phyloP scores from a whole-genome alignment of 2,113 vertebrate species.

The Aspidoscelis tigris region DNA sequence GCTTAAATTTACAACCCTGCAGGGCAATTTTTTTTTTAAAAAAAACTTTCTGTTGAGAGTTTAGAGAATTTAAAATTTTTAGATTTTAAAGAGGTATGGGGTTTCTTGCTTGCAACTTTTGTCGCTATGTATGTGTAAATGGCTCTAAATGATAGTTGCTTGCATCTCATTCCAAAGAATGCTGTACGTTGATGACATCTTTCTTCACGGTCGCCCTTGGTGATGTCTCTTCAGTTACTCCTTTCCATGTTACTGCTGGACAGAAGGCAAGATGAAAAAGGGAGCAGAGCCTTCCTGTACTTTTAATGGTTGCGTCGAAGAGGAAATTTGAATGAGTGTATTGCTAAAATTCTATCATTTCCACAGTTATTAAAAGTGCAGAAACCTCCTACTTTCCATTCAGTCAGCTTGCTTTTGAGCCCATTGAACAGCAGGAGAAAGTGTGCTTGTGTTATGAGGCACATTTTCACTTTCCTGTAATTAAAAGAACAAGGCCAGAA shows the following conservation, averaged over 20 bases:
- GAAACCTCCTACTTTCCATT: neutral
- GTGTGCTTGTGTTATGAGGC: neutral
- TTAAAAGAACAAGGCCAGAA: slow-evolving; percentile 9
- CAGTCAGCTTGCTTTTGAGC: slow-evolving; percentile 38
- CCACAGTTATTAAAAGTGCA: neutral
- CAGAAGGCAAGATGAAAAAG: neutral
- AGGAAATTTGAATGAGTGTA: neutral
- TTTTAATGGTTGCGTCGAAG: neutral
- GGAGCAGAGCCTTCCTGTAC: neutral
- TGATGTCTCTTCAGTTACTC: slow-evolving; percentile 51
- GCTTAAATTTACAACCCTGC: slow-evolving; percentile 50
- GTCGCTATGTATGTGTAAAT: slow-evolving; percentile 43
- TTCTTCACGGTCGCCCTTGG: slow-evolving; percentile 32
- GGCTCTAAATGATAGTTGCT: neutral
- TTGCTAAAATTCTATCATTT: neutral
- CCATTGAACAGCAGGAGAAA: slow-evolving; percentile 54
- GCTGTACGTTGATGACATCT: slow-evolving; percentile 21
- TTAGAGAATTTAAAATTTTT: neutral
- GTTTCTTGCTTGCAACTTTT: slow-evolving; percentile 8
- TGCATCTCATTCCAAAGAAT: slow-evolving; percentile 8
- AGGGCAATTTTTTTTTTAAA: slow-evolving; percentile 26
- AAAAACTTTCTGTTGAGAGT: neutral
- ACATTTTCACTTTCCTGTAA: slow-evolving; percentile 30
- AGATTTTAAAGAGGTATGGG: neutral
- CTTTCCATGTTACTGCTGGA: slow-evolving; percentile 51